phyloP scores from a whole-genome alignment of 1,140 invertebrate species.

The Mya arenaria region DNA sequence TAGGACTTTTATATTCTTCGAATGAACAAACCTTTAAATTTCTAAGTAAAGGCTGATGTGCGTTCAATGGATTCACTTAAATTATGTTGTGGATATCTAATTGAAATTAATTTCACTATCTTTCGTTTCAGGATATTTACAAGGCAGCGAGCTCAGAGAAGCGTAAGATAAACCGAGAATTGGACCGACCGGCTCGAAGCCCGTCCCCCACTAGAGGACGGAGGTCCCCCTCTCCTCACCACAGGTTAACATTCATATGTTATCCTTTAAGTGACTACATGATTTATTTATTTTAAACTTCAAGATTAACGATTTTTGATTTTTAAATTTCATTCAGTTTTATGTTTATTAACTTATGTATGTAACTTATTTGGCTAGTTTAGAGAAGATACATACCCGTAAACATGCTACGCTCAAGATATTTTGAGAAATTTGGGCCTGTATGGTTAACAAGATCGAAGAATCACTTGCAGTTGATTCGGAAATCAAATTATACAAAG shows the following conservation, averaged over 20 bases:
- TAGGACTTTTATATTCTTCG: too few species aligned
- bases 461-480: too few species aligned
- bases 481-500: too few species aligned
- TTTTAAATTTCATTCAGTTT: too few species aligned
- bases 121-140: constrained; percentile 69
- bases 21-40: too few species aligned
- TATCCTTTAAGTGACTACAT: not conserved
- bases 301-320: not conserved
- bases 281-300: not conserved
- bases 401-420: too few species aligned
- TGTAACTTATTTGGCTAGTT: too few species aligned
- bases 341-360: too few species aligned
- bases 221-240: constrained; percentile 69
- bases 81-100: not conserved
- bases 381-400: too few species aligned
- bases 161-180: constrained; percentile 61
- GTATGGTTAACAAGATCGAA: too few species aligned
- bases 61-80: not conserved
- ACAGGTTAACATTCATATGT: constrained; percentile 68
- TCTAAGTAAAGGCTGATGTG: not conserved
- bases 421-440: too few species aligned
- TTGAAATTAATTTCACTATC: not conserved
- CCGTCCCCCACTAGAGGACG: constrained; percentile 62
- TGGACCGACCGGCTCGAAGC: constrained; percentile 64
- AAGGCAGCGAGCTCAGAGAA: constrained; percentile 60